Conservation (phyloP, 2,888 invertebrate species). For the Cerastis leucographa region DNA sequence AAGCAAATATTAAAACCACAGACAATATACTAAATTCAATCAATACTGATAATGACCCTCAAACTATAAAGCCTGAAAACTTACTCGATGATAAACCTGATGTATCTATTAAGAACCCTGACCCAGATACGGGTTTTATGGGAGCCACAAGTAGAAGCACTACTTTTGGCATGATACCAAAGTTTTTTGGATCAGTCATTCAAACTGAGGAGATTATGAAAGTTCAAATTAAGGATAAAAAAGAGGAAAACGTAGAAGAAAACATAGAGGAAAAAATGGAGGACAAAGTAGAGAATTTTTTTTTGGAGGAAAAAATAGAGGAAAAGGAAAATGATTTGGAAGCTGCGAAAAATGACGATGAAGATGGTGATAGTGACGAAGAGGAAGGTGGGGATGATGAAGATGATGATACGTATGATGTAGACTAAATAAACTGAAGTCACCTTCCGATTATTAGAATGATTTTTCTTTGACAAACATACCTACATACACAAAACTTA, state of each 20-base stretch:
- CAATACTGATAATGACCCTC: background rate
- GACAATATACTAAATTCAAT: background rate
- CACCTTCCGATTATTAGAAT: background rate
- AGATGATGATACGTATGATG: constrained; percentile 24
- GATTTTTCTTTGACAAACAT: background rate
- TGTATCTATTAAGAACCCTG: background rate
- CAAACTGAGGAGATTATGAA: background rate
- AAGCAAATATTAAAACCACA: background rate
- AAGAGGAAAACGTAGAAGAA: background rate
- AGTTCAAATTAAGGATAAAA: background rate
- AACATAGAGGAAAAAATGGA: background rate
- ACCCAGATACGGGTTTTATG: too few species aligned
- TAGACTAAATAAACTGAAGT: constrained; percentile 46
- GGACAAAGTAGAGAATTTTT: background rate
- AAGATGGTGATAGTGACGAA: constrained; percentile 5
- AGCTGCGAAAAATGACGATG: background rate
- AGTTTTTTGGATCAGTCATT: background rate
- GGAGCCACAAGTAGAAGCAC: background rate
- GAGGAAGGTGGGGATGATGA: constrained; percentile 12
- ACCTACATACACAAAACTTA: background rate
- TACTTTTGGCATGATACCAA: background rate
- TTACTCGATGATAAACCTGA: background rate
- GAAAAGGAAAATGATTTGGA: background rate
- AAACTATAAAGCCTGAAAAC: constrained; percentile 1
- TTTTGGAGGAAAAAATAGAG: background rate